Base-by-base conservation (phyloP, 2,797 vertebrate species). In the Amniataba percoides region DNA sequence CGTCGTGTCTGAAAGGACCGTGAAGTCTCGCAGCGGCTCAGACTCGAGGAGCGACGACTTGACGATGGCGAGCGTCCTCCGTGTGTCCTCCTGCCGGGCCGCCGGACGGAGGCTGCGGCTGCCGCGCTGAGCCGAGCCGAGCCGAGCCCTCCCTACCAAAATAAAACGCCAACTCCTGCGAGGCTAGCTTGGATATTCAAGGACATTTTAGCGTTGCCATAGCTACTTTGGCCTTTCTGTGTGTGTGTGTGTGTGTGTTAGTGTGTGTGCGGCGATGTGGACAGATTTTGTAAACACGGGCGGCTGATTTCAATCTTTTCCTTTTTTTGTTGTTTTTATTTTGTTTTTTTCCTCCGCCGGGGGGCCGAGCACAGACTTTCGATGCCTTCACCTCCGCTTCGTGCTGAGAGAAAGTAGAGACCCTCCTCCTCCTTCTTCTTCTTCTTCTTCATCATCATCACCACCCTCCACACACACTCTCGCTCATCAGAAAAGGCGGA, bases 121-220 rank as follows among this genome's bases (percentile, higher is more conserved):
- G 34, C 57, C 19, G 48, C 19, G 36, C 74, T 84, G 79, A 89
- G n/a, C 56, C 19, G 43, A 5, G 15, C 49, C 45, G 56, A 51
- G 19, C 52, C 25, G 3, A 77, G 80, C 72, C 73, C 27, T 5
- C 27, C 27, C 27, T 5, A 31, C 27, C 27, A 31, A 31, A 31
- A 31, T 31, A 31, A 31, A 43, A 51, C 60, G 56, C 19, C 57
- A 76, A 81, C 71, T 82, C 82, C 67, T 75, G 69, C 52, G 66
- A 71, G 40, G 71, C 43, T n/a, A 65, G 80, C 67, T 15, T 59
- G 80, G 80, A 80, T 82, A 93, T 81, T 84, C 88, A 91, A 94
- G 93, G 93, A 92, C 93, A 83, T 94, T 90, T 82, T 78, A 61
- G 80, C 86, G 82, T 87, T 79, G 69, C 72, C 66, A 76, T 71